Percentiles rank a stretch among this genome's conserved stretches.
Conservation (phyloP, 1,140 invertebrate genomes). For the Halictus rubicundus region DNA sequence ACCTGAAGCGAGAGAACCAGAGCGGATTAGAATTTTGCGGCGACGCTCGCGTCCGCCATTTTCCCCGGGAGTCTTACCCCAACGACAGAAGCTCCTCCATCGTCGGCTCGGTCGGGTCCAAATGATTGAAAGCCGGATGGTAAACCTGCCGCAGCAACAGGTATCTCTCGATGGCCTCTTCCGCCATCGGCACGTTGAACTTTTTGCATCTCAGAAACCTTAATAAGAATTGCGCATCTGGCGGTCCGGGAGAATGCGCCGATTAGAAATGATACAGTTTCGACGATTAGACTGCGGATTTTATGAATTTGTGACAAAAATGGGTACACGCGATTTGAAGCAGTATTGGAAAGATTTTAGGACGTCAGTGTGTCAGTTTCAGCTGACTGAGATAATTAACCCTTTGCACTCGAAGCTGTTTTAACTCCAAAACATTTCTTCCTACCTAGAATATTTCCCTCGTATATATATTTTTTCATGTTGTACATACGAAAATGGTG, state of each 20-base stretch:
- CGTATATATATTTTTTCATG: no score
- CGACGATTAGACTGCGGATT: no score
- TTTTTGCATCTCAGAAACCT: slow-evolving; percentile 91
- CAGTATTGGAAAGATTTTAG: no score
- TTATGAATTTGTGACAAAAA: no score
- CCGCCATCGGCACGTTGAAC: slow-evolving; percentile 90
- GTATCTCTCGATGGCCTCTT: slow-evolving; percentile 91
- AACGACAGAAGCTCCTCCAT: slow-evolving; percentile 86
- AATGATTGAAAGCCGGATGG: slow-evolving; percentile 85
- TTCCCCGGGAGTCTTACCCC: slow-evolving; percentile 81
- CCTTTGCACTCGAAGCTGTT: no score
- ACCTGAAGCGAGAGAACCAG: slow-evolving; percentile 74
- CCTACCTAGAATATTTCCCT: no score
- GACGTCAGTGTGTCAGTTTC: no score
- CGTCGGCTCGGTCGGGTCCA: slow-evolving; percentile 86
- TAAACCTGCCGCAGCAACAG: slow-evolving; percentile 88
- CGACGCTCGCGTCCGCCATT: background rate
- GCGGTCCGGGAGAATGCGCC: slow-evolving; percentile 14
- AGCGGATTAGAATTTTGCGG: background rate
- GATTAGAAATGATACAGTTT: background rate
- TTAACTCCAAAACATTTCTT: no score
- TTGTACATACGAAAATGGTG: no score
- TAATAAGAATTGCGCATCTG: slow-evolving; percentile 88
- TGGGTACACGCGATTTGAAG: no score
- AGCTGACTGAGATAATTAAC: no score